A percentile compares a stretch with the other conserved stretches of the same genome.
phyloP scores from a whole-genome alignment of 2,113 vertebrate genomes.

The Triplophysa dalaica region DNA sequence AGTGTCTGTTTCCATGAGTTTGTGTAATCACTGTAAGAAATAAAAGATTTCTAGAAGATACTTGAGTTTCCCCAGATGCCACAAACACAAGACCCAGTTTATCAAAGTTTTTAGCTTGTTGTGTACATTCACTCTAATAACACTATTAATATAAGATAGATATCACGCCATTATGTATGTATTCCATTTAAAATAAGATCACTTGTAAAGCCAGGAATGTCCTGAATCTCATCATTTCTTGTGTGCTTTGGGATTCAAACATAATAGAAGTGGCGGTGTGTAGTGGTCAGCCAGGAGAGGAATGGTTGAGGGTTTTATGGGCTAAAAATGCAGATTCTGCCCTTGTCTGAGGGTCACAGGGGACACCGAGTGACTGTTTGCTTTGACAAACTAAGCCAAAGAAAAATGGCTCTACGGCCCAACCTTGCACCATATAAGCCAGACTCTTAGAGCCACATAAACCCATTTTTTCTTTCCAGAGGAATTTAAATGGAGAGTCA shows the following conservation, averaged over 20 bases:
- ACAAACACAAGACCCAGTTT: too few species aligned
- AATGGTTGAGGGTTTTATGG: not conserved
- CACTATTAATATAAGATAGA: too few species aligned
- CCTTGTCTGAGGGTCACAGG: not conserved
- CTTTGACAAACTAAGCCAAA: constrained; percentile 34
- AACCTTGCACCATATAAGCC: not conserved
- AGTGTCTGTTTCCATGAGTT: not conserved
- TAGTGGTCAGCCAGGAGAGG: constrained; percentile 15
- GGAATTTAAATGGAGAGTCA: constrained; percentile 30
- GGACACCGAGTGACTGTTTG: constrained; percentile 15
- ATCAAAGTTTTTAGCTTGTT: too few species aligned
- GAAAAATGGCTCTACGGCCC: not conserved
- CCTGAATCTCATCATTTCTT: not conserved
- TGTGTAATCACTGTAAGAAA: too few species aligned
- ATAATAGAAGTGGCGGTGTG: not conserved
- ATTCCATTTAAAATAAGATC: too few species aligned
- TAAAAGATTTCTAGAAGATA: too few species aligned
- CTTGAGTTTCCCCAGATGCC: too few species aligned
- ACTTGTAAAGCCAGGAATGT: too few species aligned
- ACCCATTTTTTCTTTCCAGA: constrained; percentile 2
- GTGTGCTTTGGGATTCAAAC: not conserved
- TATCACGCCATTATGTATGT: too few species aligned
- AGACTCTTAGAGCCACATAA: not conserved
- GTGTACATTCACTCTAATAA: too few species aligned
- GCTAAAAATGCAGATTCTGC: not conserved